Conservation (phyloP, 2,888 invertebrate genomes). For the Blera fallax region DNA sequence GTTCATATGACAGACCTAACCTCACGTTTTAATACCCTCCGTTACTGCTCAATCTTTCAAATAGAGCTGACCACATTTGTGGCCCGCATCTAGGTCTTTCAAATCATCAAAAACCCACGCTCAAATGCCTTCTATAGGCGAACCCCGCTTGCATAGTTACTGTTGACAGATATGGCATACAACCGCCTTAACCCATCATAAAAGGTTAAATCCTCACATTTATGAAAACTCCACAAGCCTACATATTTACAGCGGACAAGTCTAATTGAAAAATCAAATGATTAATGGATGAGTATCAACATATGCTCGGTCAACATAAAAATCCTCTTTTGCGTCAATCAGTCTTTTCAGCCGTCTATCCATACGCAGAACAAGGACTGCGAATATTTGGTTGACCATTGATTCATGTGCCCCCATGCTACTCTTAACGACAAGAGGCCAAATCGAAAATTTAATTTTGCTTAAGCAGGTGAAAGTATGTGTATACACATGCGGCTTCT, state of each 20-base stretch:
- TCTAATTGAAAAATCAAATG: constrained; percentile 66
- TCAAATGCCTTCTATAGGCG: no score
- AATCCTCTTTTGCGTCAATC: constrained; percentile 63
- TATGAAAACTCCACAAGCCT: constrained; percentile 17
- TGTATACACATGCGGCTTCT: constrained; percentile 36
- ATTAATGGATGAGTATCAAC: constrained; percentile 59
- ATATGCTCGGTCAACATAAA: constrained; percentile 37
- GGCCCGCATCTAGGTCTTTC: no score
- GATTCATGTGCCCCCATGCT: constrained; percentile 34
- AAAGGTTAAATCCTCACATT: constrained; percentile 28
- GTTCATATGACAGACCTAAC: no score
- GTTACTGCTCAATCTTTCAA: no score
- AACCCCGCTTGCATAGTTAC: constrained; percentile 8
- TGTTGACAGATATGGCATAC: constrained; percentile 56
- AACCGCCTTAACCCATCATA: constrained; percentile 35
- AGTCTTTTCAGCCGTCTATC: constrained; percentile 32
- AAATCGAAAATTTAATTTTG: constrained; percentile 50
- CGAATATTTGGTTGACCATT: constrained; percentile 46
- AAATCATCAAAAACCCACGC: no score
- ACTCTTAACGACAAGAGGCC: constrained; percentile 44
- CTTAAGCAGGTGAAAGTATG: constrained; percentile 69
- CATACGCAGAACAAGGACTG: constrained; percentile 23
- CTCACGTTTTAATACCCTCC: no score
- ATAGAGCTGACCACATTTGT: no score
- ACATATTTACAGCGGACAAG: constrained; percentile 7